Evolutionary conservation across 1,140 invertebrate genomes (phyloP), one percentile per base, ranked within the genome.

Genomic region (Copidosoma floridanum): DNA sequence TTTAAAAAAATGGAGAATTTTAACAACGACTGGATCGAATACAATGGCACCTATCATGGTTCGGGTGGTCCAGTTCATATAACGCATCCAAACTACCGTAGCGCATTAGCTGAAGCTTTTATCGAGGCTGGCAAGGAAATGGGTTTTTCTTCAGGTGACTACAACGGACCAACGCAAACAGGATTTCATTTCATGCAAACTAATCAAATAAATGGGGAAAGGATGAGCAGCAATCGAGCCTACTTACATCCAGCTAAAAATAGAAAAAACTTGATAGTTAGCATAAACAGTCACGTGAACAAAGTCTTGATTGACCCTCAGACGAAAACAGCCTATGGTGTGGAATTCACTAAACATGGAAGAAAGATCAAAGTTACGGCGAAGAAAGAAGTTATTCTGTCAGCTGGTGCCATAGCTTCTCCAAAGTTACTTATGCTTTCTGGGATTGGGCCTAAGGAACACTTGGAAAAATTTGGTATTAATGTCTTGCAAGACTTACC

Each of bases 171-270:
- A 5, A 12, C 14, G 4, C 32, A 38, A 24, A 38, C 16, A 10
- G 37, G 51, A n/a, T 23, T 53, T 3, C n/a, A 18, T 3, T 41
- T 26, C 14, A 2, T 24, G 3, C 51, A 53, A 24, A 26, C 88
- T 5, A 97, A 94, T 0, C 91, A 95, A n/a, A 76, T 91, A 61
- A 79, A 90, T 41, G 93, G 93, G 0, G 88, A 86, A 0, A 81
- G 95, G 47, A 96, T 94, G 74, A 94, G 90, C 62, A 93, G 93
- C 10, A 89, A 93, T 0, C 93, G 93, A 77, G 94, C 91, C 0
- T 96, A 95, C 68, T 73, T 97, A 7, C 80, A 89, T 57, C 92
- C 93, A 7, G 85, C 89, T 1, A 76, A 90, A 23, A 81, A 87
- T 14, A 80, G 93, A 8, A 82, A 79, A 61, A 97, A 97, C 72